phyloP scores from a whole-genome alignment of 37 sponge, comb jelly and placozoan genomes.

The Hormiphora californensis region DNA sequence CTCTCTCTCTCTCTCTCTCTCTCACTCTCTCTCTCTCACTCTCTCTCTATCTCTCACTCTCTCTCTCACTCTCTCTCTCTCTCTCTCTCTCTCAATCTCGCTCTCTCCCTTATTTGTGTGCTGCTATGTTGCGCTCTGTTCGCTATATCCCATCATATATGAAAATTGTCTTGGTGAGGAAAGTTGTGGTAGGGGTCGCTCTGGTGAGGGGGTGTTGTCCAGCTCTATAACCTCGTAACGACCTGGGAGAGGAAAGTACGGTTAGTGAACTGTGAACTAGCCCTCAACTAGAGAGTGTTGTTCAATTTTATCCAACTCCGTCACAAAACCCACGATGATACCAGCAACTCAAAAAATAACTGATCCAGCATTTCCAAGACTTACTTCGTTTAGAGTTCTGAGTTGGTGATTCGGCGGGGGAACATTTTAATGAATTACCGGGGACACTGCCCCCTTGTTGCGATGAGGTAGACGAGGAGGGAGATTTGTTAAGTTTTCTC shows the following conservation, averaged over 20 bases:
- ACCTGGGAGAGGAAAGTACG: background rate
- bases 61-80: too few species aligned
- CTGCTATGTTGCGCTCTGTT: slow-evolving; percentile 52
- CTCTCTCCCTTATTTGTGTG: too few species aligned
- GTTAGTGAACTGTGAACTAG: background rate
- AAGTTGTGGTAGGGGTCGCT: background rate
- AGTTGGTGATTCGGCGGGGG: too few species aligned
- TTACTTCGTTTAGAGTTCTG: too few species aligned
- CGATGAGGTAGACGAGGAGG: too few species aligned
- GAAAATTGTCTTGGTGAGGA: slow-evolving; percentile 7
- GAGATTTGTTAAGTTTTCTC: slow-evolving; percentile 21
- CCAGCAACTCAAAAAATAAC: background rate
- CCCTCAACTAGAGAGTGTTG: background rate
- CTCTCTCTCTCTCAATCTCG: too few species aligned
- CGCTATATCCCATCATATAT: slow-evolving; percentile 45
- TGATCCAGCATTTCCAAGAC: background rate
- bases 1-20: too few species aligned
- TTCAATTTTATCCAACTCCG: background rate
- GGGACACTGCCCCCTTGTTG: too few species aligned
- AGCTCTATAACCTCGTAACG: slow-evolving; percentile 50
- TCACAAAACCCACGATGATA: background rate
- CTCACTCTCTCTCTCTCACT: too few species aligned
- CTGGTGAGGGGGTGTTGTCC: slow-evolving; percentile 25
- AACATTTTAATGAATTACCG: too few species aligned
- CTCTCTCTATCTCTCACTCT: too few species aligned